These are phyloP conservation scores for Ictalurus punctatus DNA, from an alignment of 2,113 vertebrate genomes.

Conservation along the genomic window DNA sequence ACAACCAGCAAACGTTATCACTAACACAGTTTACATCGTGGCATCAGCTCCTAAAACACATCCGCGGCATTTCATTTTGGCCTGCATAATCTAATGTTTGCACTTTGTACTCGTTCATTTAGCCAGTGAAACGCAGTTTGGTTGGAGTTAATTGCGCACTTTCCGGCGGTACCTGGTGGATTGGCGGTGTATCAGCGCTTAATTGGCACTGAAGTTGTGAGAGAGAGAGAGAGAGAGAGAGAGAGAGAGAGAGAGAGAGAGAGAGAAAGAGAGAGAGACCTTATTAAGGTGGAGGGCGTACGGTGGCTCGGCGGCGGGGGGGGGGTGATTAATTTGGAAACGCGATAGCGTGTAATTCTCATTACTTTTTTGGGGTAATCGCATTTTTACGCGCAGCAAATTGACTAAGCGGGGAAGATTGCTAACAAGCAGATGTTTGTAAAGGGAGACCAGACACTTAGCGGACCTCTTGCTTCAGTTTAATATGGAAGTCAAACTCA, in stretches of 20 bases:
- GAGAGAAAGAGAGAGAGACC: slow-evolving; percentile 30
- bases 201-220: slow-evolving; percentile 38
- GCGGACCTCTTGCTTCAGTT: slow-evolving; percentile 42
- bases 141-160: slow-evolving; percentile 29
- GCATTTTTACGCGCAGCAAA: slow-evolving; percentile 55
- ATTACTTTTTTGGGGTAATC: slow-evolving; percentile 60
- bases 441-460: slow-evolving; percentile 48
- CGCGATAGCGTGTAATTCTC: slow-evolving; percentile 61
- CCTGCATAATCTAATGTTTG: slow-evolving; percentile 41
- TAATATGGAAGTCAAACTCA: slow-evolving; percentile 30
- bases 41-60: not conserved
- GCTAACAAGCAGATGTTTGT: slow-evolving; percentile 60
- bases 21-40: slow-evolving; percentile 14
- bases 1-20: slow-evolving; percentile 8
- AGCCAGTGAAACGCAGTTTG: slow-evolving; percentile 2
- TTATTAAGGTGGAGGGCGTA: slow-evolving; percentile 48
- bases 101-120: slow-evolving; percentile 26
- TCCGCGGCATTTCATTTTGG: not conserved
- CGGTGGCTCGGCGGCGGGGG: slow-evolving; percentile 48
- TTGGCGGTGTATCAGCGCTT: slow-evolving; percentile 1
- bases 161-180: not conserved
- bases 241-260: slow-evolving; percentile 32
- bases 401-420: slow-evolving; percentile 45
- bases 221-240: slow-evolving; percentile 37
- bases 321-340: slow-evolving; percentile 62